Conservation (phyloP, 2,797 vertebrate species). For the Premnoplex brunnescens region DNA sequence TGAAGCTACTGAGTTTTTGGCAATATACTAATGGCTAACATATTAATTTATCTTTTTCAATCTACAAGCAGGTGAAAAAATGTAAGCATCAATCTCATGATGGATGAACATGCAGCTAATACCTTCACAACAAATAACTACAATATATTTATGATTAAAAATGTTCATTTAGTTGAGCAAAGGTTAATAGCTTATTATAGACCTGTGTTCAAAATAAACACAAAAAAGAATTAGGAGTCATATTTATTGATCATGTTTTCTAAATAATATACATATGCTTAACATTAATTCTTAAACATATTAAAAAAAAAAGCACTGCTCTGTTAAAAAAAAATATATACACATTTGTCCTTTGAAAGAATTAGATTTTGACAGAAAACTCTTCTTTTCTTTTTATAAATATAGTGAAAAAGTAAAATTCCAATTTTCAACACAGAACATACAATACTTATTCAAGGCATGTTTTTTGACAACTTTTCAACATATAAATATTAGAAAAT, state of each 20-base stretch:
- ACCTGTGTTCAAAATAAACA: slow-evolving; percentile 70
- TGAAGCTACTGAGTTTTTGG: slow-evolving; percentile 59
- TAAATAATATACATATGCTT: slow-evolving; percentile 49
- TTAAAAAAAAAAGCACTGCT: slow-evolving; percentile 45
- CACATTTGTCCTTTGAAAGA: slow-evolving; percentile 23
- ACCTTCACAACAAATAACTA: slow-evolving; percentile 50
- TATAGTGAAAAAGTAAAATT: slow-evolving; percentile 13
- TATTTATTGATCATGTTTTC: slow-evolving; percentile 64
- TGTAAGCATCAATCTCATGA: slow-evolving; percentile 72
- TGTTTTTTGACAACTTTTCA: slow-evolving; percentile 25
- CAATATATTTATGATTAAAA: slow-evolving; percentile 53
- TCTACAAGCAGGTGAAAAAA: slow-evolving; percentile 69
- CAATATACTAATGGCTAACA: slow-evolving; percentile 66
- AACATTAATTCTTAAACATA: slow-evolving; percentile 58
- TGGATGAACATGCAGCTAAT: slow-evolving; percentile 69
- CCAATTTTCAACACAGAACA: slow-evolving; percentile 47
- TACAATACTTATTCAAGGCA: slow-evolving; percentile 45
- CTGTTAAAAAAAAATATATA: slow-evolving; percentile 42
- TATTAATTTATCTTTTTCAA: slow-evolving; percentile 66
- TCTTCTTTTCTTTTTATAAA: slow-evolving; percentile 25
- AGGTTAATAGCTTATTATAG: slow-evolving; percentile 39
- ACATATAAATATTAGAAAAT: slow-evolving; percentile 17
- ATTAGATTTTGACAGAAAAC: slow-evolving; percentile 21
- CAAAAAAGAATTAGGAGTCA: slow-evolving; percentile 68
- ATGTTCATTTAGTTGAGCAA: slow-evolving; percentile 43